These are phyloP conservation scores for Chaetorhynchus papuensis DNA, from an alignment of 2,113 vertebrate genomes.

Conservation along the genomic window DNA sequence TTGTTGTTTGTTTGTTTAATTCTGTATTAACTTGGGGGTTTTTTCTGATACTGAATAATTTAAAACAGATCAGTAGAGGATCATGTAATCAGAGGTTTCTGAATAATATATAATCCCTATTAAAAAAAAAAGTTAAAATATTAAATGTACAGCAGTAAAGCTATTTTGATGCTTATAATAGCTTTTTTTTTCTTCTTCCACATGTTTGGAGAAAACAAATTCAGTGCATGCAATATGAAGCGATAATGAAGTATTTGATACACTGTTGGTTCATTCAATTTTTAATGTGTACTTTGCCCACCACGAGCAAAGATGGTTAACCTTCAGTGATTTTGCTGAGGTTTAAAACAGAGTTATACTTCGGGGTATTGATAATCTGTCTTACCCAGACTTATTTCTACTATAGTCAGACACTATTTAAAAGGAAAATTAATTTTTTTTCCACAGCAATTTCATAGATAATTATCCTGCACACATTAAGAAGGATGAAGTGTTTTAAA, in stretches of 20 bases:
- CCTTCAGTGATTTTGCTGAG: neutral
- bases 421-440: slow-evolving; percentile 77
- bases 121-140: neutral
- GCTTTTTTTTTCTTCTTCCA: neutral
- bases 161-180: neutral
- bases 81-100: neutral
- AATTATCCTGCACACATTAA: slow-evolving; percentile 73
- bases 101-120: neutral
- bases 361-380: slow-evolving; percentile 16
- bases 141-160: neutral
- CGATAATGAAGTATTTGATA: neutral
- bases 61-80: neutral
- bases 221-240: neutral
- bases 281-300: neutral
- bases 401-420: slow-evolving; percentile 62
- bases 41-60: neutral
- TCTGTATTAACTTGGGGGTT: neutral
- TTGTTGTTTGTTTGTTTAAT: neutral
- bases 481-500: slow-evolving; percentile 75
- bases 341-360: slow-evolving; percentile 6
- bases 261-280: neutral
- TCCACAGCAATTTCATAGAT: slow-evolving; percentile 67
- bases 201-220: neutral
- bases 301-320: neutral
- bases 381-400: slow-evolving; percentile 58